These are phyloP conservation scores for western clawed frog (Xenopus tropicalis) DNA, from an alignment of 2,113 vertebrate species.

Conservation along the genomic window DNA sequence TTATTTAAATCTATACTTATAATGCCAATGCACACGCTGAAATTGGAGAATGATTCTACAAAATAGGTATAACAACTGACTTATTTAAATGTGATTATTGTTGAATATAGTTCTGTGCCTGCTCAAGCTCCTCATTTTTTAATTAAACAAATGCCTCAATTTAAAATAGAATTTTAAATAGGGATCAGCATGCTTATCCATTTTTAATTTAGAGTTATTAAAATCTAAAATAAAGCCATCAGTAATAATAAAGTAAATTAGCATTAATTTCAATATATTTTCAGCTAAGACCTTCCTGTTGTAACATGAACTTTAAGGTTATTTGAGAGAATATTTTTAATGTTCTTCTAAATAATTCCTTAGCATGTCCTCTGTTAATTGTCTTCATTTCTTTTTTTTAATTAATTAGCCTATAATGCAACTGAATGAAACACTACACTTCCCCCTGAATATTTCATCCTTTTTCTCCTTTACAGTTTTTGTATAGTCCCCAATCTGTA, in stretches of 20 bases:
- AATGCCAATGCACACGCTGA: background rate
- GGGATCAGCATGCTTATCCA: slow-evolving; percentile 27
- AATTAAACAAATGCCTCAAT: slow-evolving; percentile 47
- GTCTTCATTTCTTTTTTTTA: too few species aligned
- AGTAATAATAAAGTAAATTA: slow-evolving; percentile 51
- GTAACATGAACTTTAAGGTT: background rate
- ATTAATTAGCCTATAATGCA: too few species aligned
- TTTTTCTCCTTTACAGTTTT: too few species aligned
- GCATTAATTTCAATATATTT: slow-evolving; percentile 41
- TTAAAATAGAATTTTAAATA: slow-evolving; percentile 28
- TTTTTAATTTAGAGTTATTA: slow-evolving; percentile 49
- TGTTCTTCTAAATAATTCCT: background rate
- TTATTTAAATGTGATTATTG: slow-evolving; percentile 38
- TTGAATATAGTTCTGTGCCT: slow-evolving; percentile 39
- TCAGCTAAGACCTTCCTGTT: slow-evolving; percentile 17
- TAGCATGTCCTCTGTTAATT: background rate
- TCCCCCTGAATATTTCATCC: too few species aligned
- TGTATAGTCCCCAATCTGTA: too few species aligned
- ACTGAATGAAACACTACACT: too few species aligned
- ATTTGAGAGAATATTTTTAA: background rate
- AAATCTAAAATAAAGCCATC: slow-evolving; percentile 50
- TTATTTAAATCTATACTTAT: too few species aligned
- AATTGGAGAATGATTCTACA: background rate
- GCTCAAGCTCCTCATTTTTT: slow-evolving; percentile 48
- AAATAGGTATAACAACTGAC: slow-evolving; percentile 5